A percentile compares a stretch with the other conserved stretches of the same genome.
These are phyloP conservation scores for Ophion ventricosus DNA, from an alignment of 2,888 invertebrate species.

Conservation along the genomic window DNA sequence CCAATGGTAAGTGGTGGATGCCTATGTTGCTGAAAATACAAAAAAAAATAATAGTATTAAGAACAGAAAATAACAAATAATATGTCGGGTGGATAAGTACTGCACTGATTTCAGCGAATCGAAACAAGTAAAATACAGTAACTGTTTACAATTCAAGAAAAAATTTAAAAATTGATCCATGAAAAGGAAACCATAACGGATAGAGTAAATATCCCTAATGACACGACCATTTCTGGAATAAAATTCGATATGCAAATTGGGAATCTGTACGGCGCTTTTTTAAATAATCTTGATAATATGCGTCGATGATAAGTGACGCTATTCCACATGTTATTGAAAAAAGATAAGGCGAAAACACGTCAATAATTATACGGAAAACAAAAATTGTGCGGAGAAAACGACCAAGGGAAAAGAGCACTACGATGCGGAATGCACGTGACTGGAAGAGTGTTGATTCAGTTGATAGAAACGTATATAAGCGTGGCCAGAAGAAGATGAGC, in stretches of 20 bases:
- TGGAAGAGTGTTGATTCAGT: constrained; percentile 35
- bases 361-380: constrained; percentile 41
- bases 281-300: not conserved
- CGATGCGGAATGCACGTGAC: not conserved
- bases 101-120: not conserved
- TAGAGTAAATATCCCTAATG: not conserved
- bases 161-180: not conserved
- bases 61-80: not conserved
- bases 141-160: not conserved
- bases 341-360: constrained; percentile 3
- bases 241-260: not conserved
- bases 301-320: not conserved
- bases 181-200: not conserved
- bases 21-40: constrained; percentile 86
- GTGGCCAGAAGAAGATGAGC: not conserved
- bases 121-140: not conserved
- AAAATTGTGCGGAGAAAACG: constrained; percentile 7
- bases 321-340: not conserved
- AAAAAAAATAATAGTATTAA: constrained; percentile 13
- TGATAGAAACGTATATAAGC: constrained; percentile 54
- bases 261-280: not conserved
- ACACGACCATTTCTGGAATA: not conserved
- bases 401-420: constrained; percentile 7
- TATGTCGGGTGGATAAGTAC: not conserved
- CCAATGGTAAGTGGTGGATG: constrained; percentile 89